Conservation (phyloP, 2,888 invertebrate species). For the Standfussiana lucernea region DNA sequence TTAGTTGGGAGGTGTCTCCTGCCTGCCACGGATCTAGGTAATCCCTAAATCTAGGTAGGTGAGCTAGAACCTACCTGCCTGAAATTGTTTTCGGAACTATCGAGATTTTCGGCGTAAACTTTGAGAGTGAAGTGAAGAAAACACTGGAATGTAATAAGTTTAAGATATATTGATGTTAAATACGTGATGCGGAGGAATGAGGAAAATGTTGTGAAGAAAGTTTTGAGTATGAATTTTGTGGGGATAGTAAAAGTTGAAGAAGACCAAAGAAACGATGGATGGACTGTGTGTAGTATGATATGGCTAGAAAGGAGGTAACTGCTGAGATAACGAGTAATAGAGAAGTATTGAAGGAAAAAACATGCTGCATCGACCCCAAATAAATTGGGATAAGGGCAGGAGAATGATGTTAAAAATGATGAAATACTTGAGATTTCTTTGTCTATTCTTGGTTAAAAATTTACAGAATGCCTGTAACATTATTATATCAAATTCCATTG, state of each 20-base stretch:
- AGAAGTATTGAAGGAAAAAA: too few relatives aligned
- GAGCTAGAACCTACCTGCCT: neutral
- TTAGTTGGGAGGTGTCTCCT: conserved; percentile 44
- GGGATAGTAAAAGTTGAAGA: too few relatives aligned
- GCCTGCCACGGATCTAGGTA: conserved; percentile 40
- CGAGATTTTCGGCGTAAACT: neutral
- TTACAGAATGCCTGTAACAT: neutral
- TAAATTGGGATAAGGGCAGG: too few relatives aligned
- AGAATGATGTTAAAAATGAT: neutral
- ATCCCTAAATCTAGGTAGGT: conserved; percentile 49
- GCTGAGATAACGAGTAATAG: too few relatives aligned
- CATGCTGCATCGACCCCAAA: too few relatives aligned
- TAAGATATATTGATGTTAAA: neutral
- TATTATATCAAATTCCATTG: neutral
- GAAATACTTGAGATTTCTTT: neutral
- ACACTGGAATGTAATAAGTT: neutral
- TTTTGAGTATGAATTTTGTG: too few relatives aligned
- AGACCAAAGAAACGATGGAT: too few relatives aligned
- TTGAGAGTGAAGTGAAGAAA: neutral
- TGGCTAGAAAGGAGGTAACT: too few relatives aligned
- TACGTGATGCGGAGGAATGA: too few relatives aligned
- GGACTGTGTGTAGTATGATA: too few relatives aligned
- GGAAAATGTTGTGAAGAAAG: too few relatives aligned
- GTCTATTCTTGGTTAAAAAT: neutral
- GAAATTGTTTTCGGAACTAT: conserved; percentile 27